Percentiles rank a stretch among this genome's conserved stretches.
phyloP scores from a whole-genome alignment of 1,140 invertebrate species.

The Drosophila tropicalis region DNA sequence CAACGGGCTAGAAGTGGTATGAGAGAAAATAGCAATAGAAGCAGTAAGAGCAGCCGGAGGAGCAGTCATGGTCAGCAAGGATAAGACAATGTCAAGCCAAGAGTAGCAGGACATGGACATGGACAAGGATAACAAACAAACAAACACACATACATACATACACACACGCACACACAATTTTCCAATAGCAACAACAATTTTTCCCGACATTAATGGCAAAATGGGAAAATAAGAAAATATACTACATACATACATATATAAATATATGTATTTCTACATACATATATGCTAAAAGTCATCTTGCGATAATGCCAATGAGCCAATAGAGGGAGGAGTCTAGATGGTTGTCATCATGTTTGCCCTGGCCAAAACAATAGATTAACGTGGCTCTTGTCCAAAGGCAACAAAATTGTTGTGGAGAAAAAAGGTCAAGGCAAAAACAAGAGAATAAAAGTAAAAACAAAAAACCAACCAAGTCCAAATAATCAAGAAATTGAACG shows the following conservation, averaged over 20 bases:
- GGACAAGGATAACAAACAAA: conserved; percentile 44
- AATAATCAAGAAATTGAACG: conserved; percentile 52
- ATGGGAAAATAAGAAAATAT: conserved; percentile 46
- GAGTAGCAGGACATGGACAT: conserved; percentile 39
- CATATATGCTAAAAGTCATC: conserved; percentile 50
- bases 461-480: conserved; percentile 19
- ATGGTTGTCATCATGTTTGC: conserved; percentile 59
- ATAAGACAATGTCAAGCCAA: conserved; percentile 50
- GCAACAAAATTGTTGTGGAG: conserved; percentile 8
- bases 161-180: conserved; percentile 60
- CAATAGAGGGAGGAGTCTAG: background rate
- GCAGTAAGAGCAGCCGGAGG: conserved; percentile 4
- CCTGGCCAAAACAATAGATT: conserved; percentile 76
- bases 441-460: background rate
- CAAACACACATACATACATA: conserved; percentile 19
- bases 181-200: conserved; percentile 76
- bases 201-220: conserved; percentile 72
- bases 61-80: conserved; percentile 37
- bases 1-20: conserved; percentile 43
- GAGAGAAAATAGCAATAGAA: conserved; percentile 6
- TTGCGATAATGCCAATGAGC: conserved; percentile 58
- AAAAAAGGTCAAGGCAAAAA: conserved; percentile 46
- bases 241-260: conserved; percentile 24
- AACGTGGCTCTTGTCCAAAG: conserved; percentile 53
- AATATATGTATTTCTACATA: background rate